Evolutionary conservation across 1,140 invertebrate genomes (phyloP).

Genomic region (Telenomus remus): DNA sequence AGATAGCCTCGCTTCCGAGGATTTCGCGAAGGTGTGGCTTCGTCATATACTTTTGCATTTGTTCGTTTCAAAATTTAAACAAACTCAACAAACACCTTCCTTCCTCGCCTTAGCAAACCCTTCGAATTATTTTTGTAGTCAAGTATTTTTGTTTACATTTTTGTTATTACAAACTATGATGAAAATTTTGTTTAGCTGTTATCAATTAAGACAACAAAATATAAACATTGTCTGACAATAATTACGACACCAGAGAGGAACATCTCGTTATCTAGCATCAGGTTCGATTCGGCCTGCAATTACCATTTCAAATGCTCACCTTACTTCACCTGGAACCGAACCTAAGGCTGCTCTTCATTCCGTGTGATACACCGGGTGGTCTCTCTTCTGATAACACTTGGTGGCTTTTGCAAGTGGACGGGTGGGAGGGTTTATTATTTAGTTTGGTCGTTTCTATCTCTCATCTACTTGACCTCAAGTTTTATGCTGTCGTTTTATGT

Average conservation of each 20-base stretch:
- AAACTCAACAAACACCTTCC: constrained; percentile 11
- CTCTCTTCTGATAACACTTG: constrained; percentile 63
- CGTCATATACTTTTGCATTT: constrained; percentile 25
- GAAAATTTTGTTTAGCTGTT: neutral
- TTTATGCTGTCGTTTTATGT: constrained; percentile 31
- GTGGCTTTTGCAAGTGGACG: constrained; percentile 54
- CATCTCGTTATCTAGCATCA: constrained; percentile 70
- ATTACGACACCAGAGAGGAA: constrained; percentile 55
- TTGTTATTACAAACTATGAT: no score
- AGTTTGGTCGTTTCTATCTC: constrained; percentile 72
- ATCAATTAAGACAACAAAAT: constrained; percentile 13
- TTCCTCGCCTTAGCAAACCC: neutral
- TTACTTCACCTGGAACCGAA: constrained; percentile 66
- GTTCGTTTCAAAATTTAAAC: neutral
- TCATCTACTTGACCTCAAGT: constrained; percentile 65
- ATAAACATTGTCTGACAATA: constrained; percentile 16
- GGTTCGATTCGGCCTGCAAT: constrained; percentile 65
- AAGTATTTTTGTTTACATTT: no score
- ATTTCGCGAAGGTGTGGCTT: constrained; percentile 51
- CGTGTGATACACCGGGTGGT: constrained; percentile 72
- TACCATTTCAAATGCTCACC: constrained; percentile 74
- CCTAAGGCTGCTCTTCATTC: constrained; percentile 65
- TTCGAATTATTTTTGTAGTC: neutral
- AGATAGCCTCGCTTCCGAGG: constrained; percentile 55
- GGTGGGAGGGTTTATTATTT: constrained; percentile 71